These are phyloP conservation scores for Drosophila emarginata DNA, from an alignment of 2,888 invertebrate genomes.

Conservation along the genomic window DNA sequence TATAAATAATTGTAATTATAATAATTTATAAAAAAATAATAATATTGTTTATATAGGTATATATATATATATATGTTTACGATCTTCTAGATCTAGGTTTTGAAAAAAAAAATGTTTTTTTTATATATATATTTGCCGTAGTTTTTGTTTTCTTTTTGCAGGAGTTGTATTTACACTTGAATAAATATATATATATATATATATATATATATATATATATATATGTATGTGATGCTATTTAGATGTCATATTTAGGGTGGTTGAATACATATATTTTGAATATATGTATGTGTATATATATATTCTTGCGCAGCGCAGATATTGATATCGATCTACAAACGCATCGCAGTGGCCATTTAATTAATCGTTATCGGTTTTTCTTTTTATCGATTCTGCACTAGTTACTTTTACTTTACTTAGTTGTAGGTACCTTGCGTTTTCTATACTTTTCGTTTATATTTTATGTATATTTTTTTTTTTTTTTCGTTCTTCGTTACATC, in stretches of 20 bases:
- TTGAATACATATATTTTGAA: slow-evolving; percentile 66
- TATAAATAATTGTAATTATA: slow-evolving; percentile 48
- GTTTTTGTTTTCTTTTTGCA: slow-evolving; percentile 1
- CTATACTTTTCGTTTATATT: background rate
- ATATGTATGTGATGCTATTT: slow-evolving; percentile 48
- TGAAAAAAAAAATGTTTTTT: slow-evolving; percentile 28
- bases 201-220: slow-evolving; percentile 27
- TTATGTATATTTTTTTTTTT: too few relatives aligned
- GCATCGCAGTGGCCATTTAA: background rate
- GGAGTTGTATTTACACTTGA: slow-evolving; percentile 60
- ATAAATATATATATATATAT: slow-evolving; percentile 55
- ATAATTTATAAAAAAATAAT: slow-evolving; percentile 46
- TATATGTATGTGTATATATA: slow-evolving; percentile 53
- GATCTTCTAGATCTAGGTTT: slow-evolving; percentile 54
- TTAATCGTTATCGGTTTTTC: background rate
- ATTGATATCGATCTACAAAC: slow-evolving; percentile 12
- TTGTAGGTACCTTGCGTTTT: slow-evolving; percentile 70
- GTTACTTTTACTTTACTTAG: slow-evolving; percentile 44
- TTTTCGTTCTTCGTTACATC: background rate
- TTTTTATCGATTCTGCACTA: slow-evolving; percentile 10
- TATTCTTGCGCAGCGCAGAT: background rate
- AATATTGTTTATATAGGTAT: slow-evolving; percentile 15
- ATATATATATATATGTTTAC: slow-evolving; percentile 35
- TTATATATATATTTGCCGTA: slow-evolving; percentile 33
- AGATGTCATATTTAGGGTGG: slow-evolving; percentile 48